Base-by-base conservation (phyloP, 2,888 invertebrate genomes). In the Helicoverpa assulta region DNA sequence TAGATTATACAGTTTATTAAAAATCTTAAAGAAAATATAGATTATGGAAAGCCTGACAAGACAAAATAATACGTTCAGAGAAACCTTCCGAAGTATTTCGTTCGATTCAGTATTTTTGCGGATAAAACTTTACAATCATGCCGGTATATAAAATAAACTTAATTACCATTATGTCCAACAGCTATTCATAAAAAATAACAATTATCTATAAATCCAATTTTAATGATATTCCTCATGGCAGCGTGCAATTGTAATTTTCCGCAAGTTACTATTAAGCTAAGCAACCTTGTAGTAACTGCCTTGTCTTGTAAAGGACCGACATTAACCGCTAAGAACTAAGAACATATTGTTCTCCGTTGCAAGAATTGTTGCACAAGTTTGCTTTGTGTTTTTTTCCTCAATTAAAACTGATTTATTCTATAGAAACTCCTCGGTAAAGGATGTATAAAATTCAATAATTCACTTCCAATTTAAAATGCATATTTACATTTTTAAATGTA, bases 371-470 rank as follows among this genome's bases (percentile, higher is more conserved):
- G 57, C 67, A 43, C 54, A 47, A 50, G 52, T 55, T 76, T 76
- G 37, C 60, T 65, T 65, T 76, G 62, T 62, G 16, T 33, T 52
- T 69, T 26, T 76, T 76, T 72, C 77, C 75, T 75, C 72, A 75
- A 59, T 71, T 75, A 62, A 10, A n/a, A 50, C 10, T 26, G 8
- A 37, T 33, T 55, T 60, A 64, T 51, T 51, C 1, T 56, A 21
- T 37, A 21, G 19, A 64, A 70, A 76, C 50, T 70, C n/a, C 26
- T 52, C 50, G 29, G 33, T 33, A 14, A 4, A 40, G 12, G 14
- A 3, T 12, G 12, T 10, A 33, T 33, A 26, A 26, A 21, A 26
- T 26, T 26, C 4, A 26, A 26, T 26, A 26, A 4, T 26, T 26
- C 26, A 26, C 26, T 26, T 26, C 26, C 26, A 26, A 2, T 26